Evolutionary conservation across 2,797 vertebrate genomes (phyloP), one percentile per base, ranked within the genome.

Genomic region (Pangasius sanitwongsei): DNA sequence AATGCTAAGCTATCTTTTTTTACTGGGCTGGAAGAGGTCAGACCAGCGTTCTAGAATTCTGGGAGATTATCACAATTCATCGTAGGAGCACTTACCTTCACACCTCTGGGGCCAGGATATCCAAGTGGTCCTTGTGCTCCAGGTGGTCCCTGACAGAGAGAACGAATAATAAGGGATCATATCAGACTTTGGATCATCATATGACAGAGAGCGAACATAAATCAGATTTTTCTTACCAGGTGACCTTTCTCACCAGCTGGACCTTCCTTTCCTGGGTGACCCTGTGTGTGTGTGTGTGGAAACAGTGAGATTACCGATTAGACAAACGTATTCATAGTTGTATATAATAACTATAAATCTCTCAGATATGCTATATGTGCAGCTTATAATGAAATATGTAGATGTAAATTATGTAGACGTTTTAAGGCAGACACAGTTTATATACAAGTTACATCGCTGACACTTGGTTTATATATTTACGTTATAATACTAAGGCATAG

Each of bases 241-340:
- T 96, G 96, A 75, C 99, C 99, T 94, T 99, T 99, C 91, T 99
- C 99, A 90, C 99, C 98, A 1, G 94, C 44, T 78, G 98, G 98
- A 28, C 99, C 99, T 92, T 99, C 99, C 94, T 99, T 99, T 92
- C 98, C 99, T 63, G 99, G 99, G 92, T 99, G 99, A 92, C 98
- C 99, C 99, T 99, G 81, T 53, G 77, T 28, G 37, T 83, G 89
- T 65, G 84, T 70, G 91, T 50, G n/a, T 55, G 83, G 28, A 63
- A 63, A 83, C 28, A 3, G 63, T 34, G 48, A 69, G 48, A 69
- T 53, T 55, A 48, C 3, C 48, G 15, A 83, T 65, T 65, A 83
- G n/a, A 34, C 44, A 70, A 53, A 55, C 34, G 53, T 34, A 53
- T n/a, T 67, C n/a, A 70, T 2, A 61, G 12, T 28, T 34, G 7